Percentiles rank a stretch among this genome's conserved stretches.
Conservation (phyloP, 2,113 vertebrate species). For the Polyodon spathula region DNA sequence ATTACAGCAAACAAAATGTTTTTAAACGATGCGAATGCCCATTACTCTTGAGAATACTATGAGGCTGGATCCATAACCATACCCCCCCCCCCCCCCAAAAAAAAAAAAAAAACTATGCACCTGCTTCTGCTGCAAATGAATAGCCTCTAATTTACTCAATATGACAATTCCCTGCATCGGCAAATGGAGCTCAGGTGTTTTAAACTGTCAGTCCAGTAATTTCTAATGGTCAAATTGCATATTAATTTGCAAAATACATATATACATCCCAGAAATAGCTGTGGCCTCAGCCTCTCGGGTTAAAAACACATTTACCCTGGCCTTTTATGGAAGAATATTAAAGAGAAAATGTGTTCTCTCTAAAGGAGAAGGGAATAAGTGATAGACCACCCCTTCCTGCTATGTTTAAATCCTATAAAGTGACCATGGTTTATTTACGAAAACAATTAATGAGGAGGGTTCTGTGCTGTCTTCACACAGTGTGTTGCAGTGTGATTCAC, state of each 20-base stretch:
- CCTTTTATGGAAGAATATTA: neutral
- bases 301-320: neutral
- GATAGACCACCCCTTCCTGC: neutral
- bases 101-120: constrained; percentile 12
- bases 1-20: no score
- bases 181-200: constrained; percentile 10
- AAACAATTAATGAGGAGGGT: neutral
- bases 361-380: neutral
- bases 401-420: neutral
- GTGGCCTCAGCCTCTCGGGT: neutral
- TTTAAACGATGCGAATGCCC: no score
- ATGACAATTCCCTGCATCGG: constrained; percentile 13
- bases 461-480: no score
- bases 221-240: constrained; percentile 15
- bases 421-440: neutral
- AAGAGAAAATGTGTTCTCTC: neutral
- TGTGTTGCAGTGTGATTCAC: no score
- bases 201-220: constrained; percentile 10
- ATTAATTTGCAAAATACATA: constrained; percentile 5
- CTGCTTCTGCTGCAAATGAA: constrained; percentile 10
- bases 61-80: constrained; percentile 3
- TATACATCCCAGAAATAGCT: neutral
- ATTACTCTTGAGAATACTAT: constrained; percentile 14
- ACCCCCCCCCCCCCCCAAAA: neutral
- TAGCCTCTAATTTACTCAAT: constrained; percentile 15